These are phyloP conservation scores for Neelides folsomi DNA, from an alignment of 2,888 invertebrate species.

Conservation along the genomic window DNA sequence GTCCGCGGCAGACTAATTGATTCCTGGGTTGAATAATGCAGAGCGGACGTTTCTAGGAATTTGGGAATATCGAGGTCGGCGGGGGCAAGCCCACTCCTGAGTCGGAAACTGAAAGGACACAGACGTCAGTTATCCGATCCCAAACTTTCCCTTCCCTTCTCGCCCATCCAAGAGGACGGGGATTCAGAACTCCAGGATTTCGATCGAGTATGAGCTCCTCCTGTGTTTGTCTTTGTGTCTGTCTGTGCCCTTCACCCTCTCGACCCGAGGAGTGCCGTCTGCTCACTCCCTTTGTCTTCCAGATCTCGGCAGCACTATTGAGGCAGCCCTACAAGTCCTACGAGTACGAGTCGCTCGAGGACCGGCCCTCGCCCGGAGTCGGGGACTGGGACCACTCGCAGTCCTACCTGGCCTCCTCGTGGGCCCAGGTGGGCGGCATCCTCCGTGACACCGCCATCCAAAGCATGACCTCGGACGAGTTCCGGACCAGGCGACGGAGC, in stretches of 20 bases:
- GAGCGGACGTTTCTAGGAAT: conserved; percentile 33
- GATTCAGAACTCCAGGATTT: conserved; percentile 35
- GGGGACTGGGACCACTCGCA: conserved; percentile 38
- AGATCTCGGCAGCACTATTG: conserved; percentile 33
- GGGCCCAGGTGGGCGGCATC: conserved; percentile 37
- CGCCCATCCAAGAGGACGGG: conserved; percentile 43
- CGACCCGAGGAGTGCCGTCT: neutral
- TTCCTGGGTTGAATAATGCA: conserved; percentile 32
- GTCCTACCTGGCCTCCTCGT: conserved; percentile 36
- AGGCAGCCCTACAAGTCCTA: conserved; percentile 39
- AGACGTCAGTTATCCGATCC: conserved; percentile 45
- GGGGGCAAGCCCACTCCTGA: conserved; percentile 33
- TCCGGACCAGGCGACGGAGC: conserved; percentile 25
- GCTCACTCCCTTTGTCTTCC: conserved; percentile 5
- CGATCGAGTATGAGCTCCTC: conserved; percentile 34
- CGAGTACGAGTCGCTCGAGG: conserved; percentile 40
- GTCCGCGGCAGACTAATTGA: conserved; percentile 9
- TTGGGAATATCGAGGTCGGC: conserved; percentile 33
- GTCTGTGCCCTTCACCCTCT: conserved; percentile 32
- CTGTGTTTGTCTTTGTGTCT: conserved; percentile 34
- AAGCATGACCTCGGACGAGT: conserved; percentile 33
- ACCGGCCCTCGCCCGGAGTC: conserved; percentile 30
- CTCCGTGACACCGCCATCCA: conserved; percentile 39
- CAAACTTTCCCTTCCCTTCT: conserved; percentile 43
- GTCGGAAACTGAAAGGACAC: conserved; percentile 39